Base-by-base conservation (phyloP, 2,113 vertebrate species). In the Ginglymostoma cirratum region DNA sequence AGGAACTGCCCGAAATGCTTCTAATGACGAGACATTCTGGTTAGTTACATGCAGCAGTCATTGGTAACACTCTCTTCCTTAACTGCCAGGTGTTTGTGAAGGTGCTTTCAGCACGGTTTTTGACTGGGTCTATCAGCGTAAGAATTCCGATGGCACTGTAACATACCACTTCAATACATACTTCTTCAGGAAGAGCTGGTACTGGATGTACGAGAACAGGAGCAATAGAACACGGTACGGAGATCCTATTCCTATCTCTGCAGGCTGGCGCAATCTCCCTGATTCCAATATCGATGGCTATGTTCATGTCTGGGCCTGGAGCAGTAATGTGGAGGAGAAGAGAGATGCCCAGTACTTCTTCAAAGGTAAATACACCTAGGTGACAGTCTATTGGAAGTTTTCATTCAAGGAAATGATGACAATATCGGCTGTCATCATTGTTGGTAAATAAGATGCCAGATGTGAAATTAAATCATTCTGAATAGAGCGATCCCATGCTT, bases 171-270 rank as follows among this genome's bases (percentile, higher is more conserved):
- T 96, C 80, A 96, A 96, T 70, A 96, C 96, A 0, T 96, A 96
- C 96, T 96, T 96, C 96, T 96, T 96, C 96, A 96, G 96, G 70
- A 96, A 96, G 5, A 90, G 96, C 94, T 96, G 96, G 96, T 96
- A 96, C 87, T 96, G 96, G 96, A 96, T 96, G 96, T 96, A 96
- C 70, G 96, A 96, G 90, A 96, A 96, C 70, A 96, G 93, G 30
- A 96, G 96, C 48, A 96, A 96, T 69, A 89, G 96, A 85, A 96
- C 96, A 19, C 89, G 96, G 30, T 96, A 96, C 70, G 96, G 96
- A 66, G 96, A 96, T 69, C 96, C 96, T 61, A 94, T 96, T 15
- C 96, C 96, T 38, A 96, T 96, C 96, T 96, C 87, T 55, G 87
- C 55, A 34, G 96, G 96, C 5, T 96, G 96, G 96, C 66, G 83